phyloP scores from a whole-genome alignment of 2,113 vertebrate genomes.

The Paratilapia polleni region DNA sequence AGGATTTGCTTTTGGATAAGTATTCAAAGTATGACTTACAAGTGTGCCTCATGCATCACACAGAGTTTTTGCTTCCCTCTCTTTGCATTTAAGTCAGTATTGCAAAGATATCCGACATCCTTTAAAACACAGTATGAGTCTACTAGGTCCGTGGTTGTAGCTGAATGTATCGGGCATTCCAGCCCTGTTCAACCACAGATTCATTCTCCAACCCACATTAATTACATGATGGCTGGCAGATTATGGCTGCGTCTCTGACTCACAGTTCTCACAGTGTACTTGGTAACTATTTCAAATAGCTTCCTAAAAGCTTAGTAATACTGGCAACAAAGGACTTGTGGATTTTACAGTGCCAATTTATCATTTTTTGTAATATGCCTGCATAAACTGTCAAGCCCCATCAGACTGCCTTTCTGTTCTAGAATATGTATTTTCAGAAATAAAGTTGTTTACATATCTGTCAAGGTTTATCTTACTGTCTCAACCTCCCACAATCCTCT shows the following conservation, averaged over 20 bases:
- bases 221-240: slow-evolving; percentile 16
- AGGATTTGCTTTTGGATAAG: neutral
- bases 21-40: neutral
- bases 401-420: neutral
- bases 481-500: slow-evolving; percentile 26
- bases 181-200: neutral
- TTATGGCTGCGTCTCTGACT: slow-evolving; percentile 6
- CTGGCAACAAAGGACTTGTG: slow-evolving; percentile 10
- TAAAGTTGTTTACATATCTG: slow-evolving; percentile 19
- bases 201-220: slow-evolving; percentile 1
- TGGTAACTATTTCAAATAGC: slow-evolving; percentile 34
- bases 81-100: neutral
- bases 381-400: neutral
- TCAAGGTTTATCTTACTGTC: slow-evolving; percentile 9
- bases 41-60: neutral
- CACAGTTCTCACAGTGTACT: slow-evolving; percentile 2
- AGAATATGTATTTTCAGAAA: neutral
- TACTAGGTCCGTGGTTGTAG: neutral
- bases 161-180: neutral
- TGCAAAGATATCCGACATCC: neutral
- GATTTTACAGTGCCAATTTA: neutral
- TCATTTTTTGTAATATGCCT: neutral
- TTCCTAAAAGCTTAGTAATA: slow-evolving; percentile 13
- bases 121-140: neutral
- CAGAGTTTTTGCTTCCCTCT: neutral